Percentiles rank a stretch among this genome's conserved stretches.
phyloP scores from a whole-genome alignment of 2,797 vertebrate genomes.

The Lepilemur ruficaudatus region DNA sequence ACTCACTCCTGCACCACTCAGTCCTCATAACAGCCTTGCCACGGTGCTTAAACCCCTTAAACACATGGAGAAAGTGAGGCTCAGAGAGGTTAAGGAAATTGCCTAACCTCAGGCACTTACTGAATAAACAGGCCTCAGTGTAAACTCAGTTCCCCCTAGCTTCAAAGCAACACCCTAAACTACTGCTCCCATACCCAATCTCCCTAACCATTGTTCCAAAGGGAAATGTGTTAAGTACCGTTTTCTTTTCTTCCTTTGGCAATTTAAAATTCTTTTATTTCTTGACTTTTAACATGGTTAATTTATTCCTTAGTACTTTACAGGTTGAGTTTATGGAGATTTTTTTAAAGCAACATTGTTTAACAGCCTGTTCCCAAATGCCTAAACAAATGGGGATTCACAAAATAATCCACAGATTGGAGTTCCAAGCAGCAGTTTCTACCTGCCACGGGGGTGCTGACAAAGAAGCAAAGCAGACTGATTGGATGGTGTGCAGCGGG shows the following conservation, averaged over 20 bases:
- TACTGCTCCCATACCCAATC: not conserved
- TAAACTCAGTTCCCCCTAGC: not conserved
- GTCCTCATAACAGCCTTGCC: not conserved
- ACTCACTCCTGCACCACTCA: not conserved
- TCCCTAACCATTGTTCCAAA: not conserved
- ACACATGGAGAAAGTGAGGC: not conserved
- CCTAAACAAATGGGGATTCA: not conserved
- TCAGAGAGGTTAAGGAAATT: not conserved
- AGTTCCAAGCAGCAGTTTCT: not conserved
- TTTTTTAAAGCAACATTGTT: not conserved
- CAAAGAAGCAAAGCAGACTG: not conserved
- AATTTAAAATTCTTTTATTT: not conserved
- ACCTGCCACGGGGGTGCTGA: not conserved
- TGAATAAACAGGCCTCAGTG: not conserved
- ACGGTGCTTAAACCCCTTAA: not conserved
- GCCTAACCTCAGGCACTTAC: not conserved
- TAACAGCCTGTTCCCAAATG: not conserved
- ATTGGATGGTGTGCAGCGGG: not conserved
- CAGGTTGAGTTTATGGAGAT: not conserved
- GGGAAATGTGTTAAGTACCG: not conserved
- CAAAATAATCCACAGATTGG: not conserved
- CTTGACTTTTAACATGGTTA: not conserved
- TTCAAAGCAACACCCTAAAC: not conserved
- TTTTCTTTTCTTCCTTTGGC: not conserved
- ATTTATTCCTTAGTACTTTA: constrained; percentile 16